Evolutionary conservation across 2,113 vertebrate species (phyloP).

Genomic region (Eubucco bourcierii): DNA sequence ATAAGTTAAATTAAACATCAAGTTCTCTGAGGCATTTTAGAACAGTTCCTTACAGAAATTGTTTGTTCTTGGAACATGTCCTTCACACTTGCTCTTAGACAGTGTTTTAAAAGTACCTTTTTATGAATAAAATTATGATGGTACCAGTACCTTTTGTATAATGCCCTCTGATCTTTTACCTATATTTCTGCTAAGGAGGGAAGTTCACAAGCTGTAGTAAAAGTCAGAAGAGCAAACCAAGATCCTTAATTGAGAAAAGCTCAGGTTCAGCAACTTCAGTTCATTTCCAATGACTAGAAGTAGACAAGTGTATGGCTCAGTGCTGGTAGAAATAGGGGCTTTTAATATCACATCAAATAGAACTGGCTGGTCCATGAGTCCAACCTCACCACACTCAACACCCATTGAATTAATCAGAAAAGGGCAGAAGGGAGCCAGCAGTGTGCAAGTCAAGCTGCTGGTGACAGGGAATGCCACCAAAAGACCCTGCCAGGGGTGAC

Average conservation of each 20-base stretch:
- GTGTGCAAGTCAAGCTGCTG: background rate
- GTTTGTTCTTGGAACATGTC: background rate
- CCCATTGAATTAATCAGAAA: background rate
- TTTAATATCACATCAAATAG: background rate
- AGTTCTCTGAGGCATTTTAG: background rate
- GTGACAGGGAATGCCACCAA: background rate
- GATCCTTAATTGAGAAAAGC: background rate
- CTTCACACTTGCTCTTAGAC: background rate
- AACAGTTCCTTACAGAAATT: background rate
- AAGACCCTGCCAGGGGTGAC: background rate
- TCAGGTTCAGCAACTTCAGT: background rate
- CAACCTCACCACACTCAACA: background rate
- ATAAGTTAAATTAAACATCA: background rate
- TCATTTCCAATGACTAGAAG: background rate
- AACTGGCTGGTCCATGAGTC: background rate
- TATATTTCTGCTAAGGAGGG: background rate
- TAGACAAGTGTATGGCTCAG: background rate
- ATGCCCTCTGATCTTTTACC: background rate
- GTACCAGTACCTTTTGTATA: background rate
- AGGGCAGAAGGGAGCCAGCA: background rate
- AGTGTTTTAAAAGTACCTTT: background rate
- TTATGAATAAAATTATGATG: background rate
- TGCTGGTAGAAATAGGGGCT: background rate
- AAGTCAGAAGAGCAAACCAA: background rate
- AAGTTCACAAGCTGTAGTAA: background rate